Evolutionary conservation across 2,888 invertebrate genomes (phyloP), one percentile per base, ranked within the genome.

Genomic region (Orchestes rusci): DNA sequence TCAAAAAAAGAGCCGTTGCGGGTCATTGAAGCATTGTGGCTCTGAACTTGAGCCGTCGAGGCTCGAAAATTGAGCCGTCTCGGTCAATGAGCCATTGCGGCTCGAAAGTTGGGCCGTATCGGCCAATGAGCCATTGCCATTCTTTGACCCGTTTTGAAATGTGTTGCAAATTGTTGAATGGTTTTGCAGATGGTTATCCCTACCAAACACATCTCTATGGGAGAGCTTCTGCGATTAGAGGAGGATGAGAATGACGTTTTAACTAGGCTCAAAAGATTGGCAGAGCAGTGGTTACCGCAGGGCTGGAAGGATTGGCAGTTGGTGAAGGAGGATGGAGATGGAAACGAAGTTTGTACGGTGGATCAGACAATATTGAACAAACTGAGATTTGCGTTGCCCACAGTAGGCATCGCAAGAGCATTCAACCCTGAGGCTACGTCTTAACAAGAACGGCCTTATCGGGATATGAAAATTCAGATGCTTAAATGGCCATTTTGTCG

Each of bases 201-300:
- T n/a, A n/a, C n/a, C n/a, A n/a, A n/a, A n/a, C n/a, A n/a, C n/a
- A n/a, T n/a, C n/a, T n/a, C n/a, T n/a, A n/a, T 13, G 34, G 4
- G 23, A 23, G 23, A 23, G 10, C 23, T 23, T 7, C 23, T 23
- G 7, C 7, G 10, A 8, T 7, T 5, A 23, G 23, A 7, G 7
- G 10, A 7, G 10, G 31, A 31, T 31, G 15, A 31, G n/a, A 31
- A 31, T 31, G 31, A 31, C 7, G n/a, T 31, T 7, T 7, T 31
- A 10, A 31, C 31, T 8, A 31, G 31, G 31, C 31, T 31, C 15
- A 31, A 31, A 13, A 31, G 12, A n/a, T 31, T 31, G n/a, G 31
- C 31, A 8, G n/a, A 13, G 7, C 10, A 31, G n/a, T 31, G n/a
- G 4, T 31, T 31, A n/a, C 31, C n/a, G 7, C 7, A 31, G 7